Evolutionary conservation across 2,113 vertebrate species (phyloP), one percentile per base, ranked within the genome.

Genomic region (Hemicordylus capensis): DNA sequence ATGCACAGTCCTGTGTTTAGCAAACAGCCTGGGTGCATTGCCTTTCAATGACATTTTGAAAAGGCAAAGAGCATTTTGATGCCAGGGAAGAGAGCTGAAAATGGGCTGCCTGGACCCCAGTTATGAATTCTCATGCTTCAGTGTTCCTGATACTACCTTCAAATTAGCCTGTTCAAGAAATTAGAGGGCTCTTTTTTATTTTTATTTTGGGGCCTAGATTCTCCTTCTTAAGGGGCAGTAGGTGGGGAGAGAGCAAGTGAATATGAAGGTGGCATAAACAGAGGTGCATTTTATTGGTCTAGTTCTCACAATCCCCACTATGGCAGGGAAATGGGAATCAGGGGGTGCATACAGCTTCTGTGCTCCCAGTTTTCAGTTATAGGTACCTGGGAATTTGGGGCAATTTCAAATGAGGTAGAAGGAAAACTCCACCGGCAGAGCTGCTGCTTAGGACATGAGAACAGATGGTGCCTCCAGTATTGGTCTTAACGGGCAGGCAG

Each of bases 31-130:
- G 64, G 22, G 80, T 91, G 80, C 73, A 39, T 26, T 59, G 31
- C 76, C 91, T 94, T 89, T 89, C 91, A 88, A 88, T 95, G 88
- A 59, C 89, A 69, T 94, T 95, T 93, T 92, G 48, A 84, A 90
- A 93, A 93, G 84, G 90, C 88, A 92, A 92, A 95, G 83, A 90
- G 85, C 6, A 42, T 80, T 84, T 87, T 42, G 31, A 44, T 46
- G 88, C 46, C 48, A 72, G 82, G 79, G 87, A 91, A 87, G 56
- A 72, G 90, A 93, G 92, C 93, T 88, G 37, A 87, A 92, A 91
- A 3, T 89, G 11, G 80, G 11, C n/a, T 83, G 4, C 56, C 61
- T 24, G 20, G 73, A 73, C 86, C 26, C 79, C 22, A 59, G 56
- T 22, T 70, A 67, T 78, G 11, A 39, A 89, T 84, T 9, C 51